Evolutionary conservation across 64 coral and sea anemone species (phyloP).

Genomic region (Dendronephthya gigantea): DNA sequence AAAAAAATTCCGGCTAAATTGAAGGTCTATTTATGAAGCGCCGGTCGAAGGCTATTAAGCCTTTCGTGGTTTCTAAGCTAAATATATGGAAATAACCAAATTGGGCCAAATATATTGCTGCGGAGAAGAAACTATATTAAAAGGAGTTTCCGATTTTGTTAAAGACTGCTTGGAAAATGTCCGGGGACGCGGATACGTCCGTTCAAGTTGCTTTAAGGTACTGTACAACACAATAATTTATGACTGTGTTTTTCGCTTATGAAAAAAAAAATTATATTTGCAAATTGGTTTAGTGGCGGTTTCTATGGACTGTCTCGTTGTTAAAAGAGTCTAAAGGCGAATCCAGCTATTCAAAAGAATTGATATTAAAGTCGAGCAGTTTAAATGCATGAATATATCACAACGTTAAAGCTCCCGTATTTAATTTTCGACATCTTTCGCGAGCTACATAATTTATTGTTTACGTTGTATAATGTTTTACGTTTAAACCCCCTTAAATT

Average conservation of each 20-base stretch:
- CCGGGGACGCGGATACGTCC: slow-evolving; percentile 56
- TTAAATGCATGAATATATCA: no score
- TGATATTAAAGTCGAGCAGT: no score
- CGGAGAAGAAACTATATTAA: neutral
- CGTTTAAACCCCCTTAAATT: neutral
- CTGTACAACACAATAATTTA: slow-evolving; percentile 4
- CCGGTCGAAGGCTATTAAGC: neutral
- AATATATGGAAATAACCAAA: slow-evolving; percentile 1
- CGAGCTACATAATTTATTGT: no score
- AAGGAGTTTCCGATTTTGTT: neutral
- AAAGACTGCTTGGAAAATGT: slow-evolving; percentile 1
- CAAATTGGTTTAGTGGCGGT: no score
- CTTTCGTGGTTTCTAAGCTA: neutral
- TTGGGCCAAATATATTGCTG: neutral
- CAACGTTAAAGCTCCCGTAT: no score
- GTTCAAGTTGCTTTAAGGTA: slow-evolving; percentile 81
- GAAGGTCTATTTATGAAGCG: neutral
- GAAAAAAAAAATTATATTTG: no score
- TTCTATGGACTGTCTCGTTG: no score
- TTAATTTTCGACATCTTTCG: no score
- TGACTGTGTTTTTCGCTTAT: slow-evolving; percentile 6
- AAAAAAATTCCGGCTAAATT: neutral
- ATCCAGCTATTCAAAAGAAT: no score
- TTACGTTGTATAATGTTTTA: no score
- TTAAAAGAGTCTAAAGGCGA: no score